Percentiles rank a stretch among this genome's conserved stretches.
Evolutionary conservation across 2,888 invertebrate species (phyloP).

Genomic region (Acanthosepion lycidas): DNA sequence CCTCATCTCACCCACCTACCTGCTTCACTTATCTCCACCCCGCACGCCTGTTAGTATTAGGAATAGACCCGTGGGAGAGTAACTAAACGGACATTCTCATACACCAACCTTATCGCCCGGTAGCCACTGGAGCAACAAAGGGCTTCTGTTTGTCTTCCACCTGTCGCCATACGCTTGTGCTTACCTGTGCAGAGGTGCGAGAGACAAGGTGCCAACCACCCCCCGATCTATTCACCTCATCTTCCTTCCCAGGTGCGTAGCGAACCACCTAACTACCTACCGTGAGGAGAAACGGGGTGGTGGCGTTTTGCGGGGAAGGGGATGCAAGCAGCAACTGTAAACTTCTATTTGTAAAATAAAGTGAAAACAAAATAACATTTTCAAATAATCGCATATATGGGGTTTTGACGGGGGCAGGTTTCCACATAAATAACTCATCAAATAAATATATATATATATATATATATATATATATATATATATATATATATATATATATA

Average conservation of each 20-base stretch:
- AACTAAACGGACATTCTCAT: background rate
- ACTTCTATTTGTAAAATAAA: too few species aligned
- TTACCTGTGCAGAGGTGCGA: background rate
- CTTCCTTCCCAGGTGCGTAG: conserved; percentile 4
- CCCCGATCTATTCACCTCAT: background rate
- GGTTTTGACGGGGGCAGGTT: background rate
- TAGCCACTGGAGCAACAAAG: conserved; percentile 10
- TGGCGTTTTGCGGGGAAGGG: too few species aligned
- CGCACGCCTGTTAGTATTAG: background rate
- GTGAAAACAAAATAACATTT: background rate
- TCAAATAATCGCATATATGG: background rate
- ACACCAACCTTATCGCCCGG: background rate
- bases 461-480: too few species aligned
- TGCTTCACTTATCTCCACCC: background rate
- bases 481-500: too few species aligned
- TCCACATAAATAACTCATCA: background rate
- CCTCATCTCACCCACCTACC: background rate
- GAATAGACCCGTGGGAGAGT: conserved; percentile 33
- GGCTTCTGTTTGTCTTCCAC: conserved; percentile 33
- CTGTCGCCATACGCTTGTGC: conserved; percentile 6
- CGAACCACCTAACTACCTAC: background rate
- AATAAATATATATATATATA: background rate
- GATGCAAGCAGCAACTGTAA: too few species aligned
- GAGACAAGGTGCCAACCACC: background rate
- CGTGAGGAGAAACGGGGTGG: too few species aligned